Evolutionary conservation across 2,113 vertebrate species (phyloP).

Genomic region (Notiomystis cincta): DNA sequence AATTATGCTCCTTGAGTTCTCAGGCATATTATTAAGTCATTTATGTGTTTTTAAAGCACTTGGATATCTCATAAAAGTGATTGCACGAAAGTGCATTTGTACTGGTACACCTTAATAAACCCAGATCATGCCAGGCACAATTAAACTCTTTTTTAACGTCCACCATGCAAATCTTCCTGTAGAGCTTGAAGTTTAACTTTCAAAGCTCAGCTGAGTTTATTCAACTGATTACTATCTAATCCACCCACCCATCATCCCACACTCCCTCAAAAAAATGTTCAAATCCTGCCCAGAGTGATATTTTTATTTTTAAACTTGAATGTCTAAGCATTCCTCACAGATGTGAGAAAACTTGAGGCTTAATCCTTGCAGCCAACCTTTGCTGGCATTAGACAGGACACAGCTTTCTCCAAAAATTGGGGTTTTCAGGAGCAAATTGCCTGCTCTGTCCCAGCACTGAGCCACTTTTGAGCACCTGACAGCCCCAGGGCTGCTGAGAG

Average conservation of each 20-base stretch:
- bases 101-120: neutral
- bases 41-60: slow-evolving; percentile 17
- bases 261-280: slow-evolving; percentile 41
- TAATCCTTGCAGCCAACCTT: neutral
- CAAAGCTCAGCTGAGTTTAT: slow-evolving; percentile 34
- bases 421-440: neutral
- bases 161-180: neutral
- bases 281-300: slow-evolving; percentile 38
- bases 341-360: slow-evolving; percentile 25
- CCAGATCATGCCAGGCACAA: neutral
- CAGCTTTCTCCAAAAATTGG: neutral
- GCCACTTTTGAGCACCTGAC: neutral
- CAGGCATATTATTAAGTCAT: neutral
- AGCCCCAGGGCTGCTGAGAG: neutral
- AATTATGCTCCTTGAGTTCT: neutral
- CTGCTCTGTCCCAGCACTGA: neutral
- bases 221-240: slow-evolving; percentile 30
- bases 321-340: slow-evolving; percentile 30
- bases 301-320: slow-evolving; percentile 56
- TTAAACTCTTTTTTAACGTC: neutral
- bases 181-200: slow-evolving; percentile 41
- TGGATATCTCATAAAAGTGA: neutral
- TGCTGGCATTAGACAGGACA: neutral
- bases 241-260: slow-evolving; percentile 42
- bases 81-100: neutral